Percentiles rank a stretch among this genome's conserved stretches.
Evolutionary conservation across 2,888 invertebrate genomes (phyloP).

Genomic region (Neoascia interrupta): DNA sequence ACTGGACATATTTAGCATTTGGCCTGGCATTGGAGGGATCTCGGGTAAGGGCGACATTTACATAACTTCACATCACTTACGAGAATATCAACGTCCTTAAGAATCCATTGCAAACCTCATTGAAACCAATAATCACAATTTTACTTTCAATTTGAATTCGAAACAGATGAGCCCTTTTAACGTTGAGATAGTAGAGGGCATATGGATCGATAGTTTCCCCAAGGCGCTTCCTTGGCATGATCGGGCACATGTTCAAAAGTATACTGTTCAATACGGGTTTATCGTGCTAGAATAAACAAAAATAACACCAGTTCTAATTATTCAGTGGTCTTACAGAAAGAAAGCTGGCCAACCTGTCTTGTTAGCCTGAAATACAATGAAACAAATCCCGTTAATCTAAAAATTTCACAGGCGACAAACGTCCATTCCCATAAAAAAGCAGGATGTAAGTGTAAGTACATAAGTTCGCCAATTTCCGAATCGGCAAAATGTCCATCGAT

Average conservation of each 20-base stretch:
- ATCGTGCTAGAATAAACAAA: slow-evolving; percentile 5
- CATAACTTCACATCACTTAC: slow-evolving; percentile 9
- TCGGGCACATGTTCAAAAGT: slow-evolving; percentile 48
- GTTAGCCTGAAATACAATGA: slow-evolving; percentile 72
- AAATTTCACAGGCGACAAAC: slow-evolving; percentile 72
- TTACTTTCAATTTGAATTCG: slow-evolving; percentile 27
- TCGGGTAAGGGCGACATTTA: not conserved
- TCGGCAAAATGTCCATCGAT: slow-evolving; percentile 54
- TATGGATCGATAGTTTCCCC: not conserved
- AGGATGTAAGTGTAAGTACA: slow-evolving; percentile 74
- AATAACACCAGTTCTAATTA: not conserved
- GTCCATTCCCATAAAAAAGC: slow-evolving; percentile 74
- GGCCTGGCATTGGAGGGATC: not conserved
- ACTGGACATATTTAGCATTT: slow-evolving; percentile 6
- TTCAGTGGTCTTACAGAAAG: too few species aligned
- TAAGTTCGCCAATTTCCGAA: slow-evolving; percentile 72
- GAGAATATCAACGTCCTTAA: slow-evolving; percentile 73
- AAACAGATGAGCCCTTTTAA: slow-evolving; percentile 2
- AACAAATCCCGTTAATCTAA: slow-evolving; percentile 70
- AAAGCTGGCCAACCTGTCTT: slow-evolving; percentile 45
- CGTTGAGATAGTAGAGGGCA: slow-evolving; percentile 40
- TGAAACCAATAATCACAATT: slow-evolving; percentile 73
- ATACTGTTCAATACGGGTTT: slow-evolving; percentile 36
- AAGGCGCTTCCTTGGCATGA: slow-evolving; percentile 22
- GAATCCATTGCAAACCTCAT: slow-evolving; percentile 73